These are phyloP conservation scores for Rana temporaria DNA, from an alignment of 2,113 vertebrate species.

Conservation along the genomic window DNA sequence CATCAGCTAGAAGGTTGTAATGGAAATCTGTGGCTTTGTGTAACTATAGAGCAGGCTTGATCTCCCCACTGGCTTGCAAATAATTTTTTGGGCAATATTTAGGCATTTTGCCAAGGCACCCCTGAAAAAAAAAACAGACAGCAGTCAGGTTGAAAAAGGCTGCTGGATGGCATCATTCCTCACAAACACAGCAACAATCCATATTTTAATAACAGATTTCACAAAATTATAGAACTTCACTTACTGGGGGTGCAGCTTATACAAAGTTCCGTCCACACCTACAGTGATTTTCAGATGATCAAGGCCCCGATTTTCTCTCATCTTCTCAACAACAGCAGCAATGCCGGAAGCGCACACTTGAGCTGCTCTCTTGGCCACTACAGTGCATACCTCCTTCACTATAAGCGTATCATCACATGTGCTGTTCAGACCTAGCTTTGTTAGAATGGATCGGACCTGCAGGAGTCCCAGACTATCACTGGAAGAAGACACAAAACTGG, in stretches of 20 bases:
- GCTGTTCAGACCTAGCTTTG: conserved; percentile 64
- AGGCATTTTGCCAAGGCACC: no score
- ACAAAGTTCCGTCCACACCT: conserved; percentile 78
- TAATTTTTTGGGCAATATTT: no score
- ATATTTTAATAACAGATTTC: no score
- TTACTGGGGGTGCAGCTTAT: conserved; percentile 77
- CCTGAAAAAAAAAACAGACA: no score
- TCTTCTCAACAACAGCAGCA: conserved; percentile 77
- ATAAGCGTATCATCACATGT: conserved; percentile 68
- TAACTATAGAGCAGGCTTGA: no score
- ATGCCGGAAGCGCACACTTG: conserved; percentile 73
- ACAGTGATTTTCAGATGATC: conserved; percentile 64
- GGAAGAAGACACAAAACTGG: neutral
- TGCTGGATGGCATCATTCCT: no score
- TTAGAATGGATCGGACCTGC: conserved; percentile 67
- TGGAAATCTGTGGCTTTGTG: no score
- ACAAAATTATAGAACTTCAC: conserved; percentile 36
- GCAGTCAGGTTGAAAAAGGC: no score
- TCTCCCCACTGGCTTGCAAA: no score
- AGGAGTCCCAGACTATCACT: conserved; percentile 69
- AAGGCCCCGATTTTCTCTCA: conserved; percentile 69
- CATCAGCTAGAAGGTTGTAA: no score
- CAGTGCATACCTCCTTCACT: conserved; percentile 74
- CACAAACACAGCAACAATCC: no score
- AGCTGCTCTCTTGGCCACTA: conserved; percentile 70